Conservation (phyloP, 2,113 vertebrate genomes). For the Pholis gunnellus region DNA sequence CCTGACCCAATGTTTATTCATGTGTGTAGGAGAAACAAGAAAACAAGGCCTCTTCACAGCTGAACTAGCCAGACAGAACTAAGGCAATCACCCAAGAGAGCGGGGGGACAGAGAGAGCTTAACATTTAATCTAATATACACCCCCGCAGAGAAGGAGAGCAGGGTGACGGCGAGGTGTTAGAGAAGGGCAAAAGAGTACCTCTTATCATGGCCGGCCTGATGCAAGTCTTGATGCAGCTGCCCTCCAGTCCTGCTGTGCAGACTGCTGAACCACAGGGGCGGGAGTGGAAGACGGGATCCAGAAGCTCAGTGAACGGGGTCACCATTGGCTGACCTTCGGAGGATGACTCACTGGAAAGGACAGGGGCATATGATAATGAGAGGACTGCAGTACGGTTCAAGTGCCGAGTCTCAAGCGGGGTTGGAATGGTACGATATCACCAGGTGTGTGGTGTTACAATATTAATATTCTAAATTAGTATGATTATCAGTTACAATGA, state of each 20-base stretch:
- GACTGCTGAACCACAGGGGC: slow-evolving; percentile 24
- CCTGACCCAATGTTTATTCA: slow-evolving; percentile 73
- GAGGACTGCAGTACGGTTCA: background rate
- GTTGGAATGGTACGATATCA: background rate
- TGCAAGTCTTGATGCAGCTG: slow-evolving; percentile 47
- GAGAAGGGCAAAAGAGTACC: slow-evolving; percentile 49
- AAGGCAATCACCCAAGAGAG: slow-evolving; percentile 55
- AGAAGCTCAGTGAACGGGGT: slow-evolving; percentile 56
- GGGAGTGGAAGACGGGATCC: slow-evolving; percentile 11
- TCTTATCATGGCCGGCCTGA: slow-evolving; percentile 54
- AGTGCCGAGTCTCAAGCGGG: slow-evolving; percentile 16
- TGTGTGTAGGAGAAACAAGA: slow-evolving; percentile 54
- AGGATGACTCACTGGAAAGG: slow-evolving; percentile 48
- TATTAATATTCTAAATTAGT: background rate
- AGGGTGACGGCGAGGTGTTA: slow-evolving; percentile 54
- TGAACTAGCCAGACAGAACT: slow-evolving; percentile 51
- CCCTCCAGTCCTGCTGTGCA: slow-evolving; percentile 34
- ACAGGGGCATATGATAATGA: slow-evolving; percentile 37
- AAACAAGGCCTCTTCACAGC: slow-evolving; percentile 26
- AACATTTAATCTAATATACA: slow-evolving; percentile 63
- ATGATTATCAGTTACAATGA: background rate
- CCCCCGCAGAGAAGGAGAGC: slow-evolving; percentile 38
- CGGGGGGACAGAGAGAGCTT: slow-evolving; percentile 16
- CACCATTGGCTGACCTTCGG: slow-evolving; percentile 43
- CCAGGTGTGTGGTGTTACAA: background rate